A percentile compares a stretch with the other conserved stretches of the same genome.
Conservation (phyloP, 2,113 vertebrate genomes). For the Sylvietta virens region DNA sequence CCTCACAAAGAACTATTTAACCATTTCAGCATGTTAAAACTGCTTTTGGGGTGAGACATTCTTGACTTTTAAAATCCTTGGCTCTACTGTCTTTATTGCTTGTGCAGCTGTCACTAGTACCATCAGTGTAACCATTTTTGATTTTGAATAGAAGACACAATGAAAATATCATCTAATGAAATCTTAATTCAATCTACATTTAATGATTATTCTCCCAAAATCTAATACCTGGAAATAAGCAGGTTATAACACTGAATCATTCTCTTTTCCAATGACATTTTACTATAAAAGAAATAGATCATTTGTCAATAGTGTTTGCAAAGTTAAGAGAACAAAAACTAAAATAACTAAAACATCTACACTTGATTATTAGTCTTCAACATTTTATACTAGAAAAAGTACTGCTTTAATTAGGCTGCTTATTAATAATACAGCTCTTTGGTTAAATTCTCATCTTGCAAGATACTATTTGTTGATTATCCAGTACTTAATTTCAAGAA, state of each 20-base stretch:
- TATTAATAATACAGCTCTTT: background rate
- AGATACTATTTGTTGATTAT: background rate
- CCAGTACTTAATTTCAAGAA: background rate
- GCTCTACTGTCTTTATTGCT: background rate
- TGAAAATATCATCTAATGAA: background rate
- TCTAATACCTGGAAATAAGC: background rate
- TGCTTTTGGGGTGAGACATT: background rate
- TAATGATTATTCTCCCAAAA: background rate
- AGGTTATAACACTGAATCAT: background rate
- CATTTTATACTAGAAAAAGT: background rate
- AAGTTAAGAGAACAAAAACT: background rate
- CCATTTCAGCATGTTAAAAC: background rate
- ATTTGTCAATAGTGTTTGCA: background rate
- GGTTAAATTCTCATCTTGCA: background rate
- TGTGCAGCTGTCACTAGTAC: background rate
- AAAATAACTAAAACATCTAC: background rate
- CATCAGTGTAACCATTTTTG: background rate
- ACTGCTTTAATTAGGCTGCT: background rate
- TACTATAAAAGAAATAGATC: background rate
- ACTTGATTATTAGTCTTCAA: background rate
- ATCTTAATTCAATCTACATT: background rate
- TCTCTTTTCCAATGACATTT: background rate
- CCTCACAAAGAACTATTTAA: background rate
- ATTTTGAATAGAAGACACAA: background rate
- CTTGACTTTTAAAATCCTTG: background rate